Evolutionary conservation across 2,888 invertebrate species (phyloP), one percentile per base, ranked within the genome.

Genomic region (Agrochola circellaris): DNA sequence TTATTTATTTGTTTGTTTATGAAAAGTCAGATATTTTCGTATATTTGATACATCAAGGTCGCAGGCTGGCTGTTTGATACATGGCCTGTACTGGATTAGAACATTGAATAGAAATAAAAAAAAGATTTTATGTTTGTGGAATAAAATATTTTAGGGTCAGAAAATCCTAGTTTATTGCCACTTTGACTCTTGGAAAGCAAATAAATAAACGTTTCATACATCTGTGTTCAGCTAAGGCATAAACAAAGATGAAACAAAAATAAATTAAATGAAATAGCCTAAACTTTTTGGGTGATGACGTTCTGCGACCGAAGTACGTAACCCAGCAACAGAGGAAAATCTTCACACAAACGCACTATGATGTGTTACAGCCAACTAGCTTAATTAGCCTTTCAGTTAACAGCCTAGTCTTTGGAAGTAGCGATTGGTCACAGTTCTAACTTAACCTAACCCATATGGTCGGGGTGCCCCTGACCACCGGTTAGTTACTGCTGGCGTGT

Each of bases 1-100:
- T 79, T 65, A 51, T 73, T 79, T 65, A 58, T 77, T 77, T 79
- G 9, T 42, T 67, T 51, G 34, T 62, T 34, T 62, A 54, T 34
- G 9, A 77, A 42, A 69, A 61, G 26, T 79, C 26, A 13, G 60
- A 4, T 3, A 5, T 38, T 79, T 64, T 62, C 30, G 6, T 79
- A 42, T 17, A 34, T 79, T 54, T 11, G 20, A 73, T 51, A 58
- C 9, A 51, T 17, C 1, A 38, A 73, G 56, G 42, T 58, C 48
- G 26, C 6, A 34, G 23, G 7, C 51, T 42, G 48, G 42, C 56
- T 58, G 26, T 66, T 61, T 74, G 45, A 61, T 67, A 70, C 26
- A 65, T 34, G 23, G 20, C 15, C 30, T 72, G 42, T 15, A 26
- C 15, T 48, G 6, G 15, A 30, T 65, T 45, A 30, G 13, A 58